Conservation (phyloP, 2,797 vertebrate genomes). For the Phrynocephalus forsythii region DNA sequence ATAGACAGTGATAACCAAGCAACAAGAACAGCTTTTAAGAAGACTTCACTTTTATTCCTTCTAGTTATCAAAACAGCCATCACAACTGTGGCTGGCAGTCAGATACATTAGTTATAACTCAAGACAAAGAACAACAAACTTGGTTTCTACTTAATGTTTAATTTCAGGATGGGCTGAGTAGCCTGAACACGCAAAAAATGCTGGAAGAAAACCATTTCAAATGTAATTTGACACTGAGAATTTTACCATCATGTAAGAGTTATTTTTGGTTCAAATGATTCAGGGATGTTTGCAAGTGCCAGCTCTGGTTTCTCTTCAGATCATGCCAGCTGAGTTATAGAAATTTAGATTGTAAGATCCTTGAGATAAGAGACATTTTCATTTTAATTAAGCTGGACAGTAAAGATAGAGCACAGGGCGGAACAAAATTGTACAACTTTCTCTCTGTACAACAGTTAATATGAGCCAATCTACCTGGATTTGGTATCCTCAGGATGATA, state of each 20-base stretch:
- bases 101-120: slow-evolving; percentile 44
- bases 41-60: slow-evolving; percentile 57
- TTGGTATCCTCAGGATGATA: background rate
- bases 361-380: background rate
- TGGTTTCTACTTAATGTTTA: slow-evolving; percentile 37
- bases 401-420: background rate
- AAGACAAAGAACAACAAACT: slow-evolving; percentile 47
- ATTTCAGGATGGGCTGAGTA: slow-evolving; percentile 38
- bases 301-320: too few relatives aligned
- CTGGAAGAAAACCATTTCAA: background rate
- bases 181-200: background rate
- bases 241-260: background rate
- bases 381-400: background rate
- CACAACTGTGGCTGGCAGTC: slow-evolving; percentile 40
- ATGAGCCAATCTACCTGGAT: background rate
- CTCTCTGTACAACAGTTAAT: background rate
- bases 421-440: background rate
- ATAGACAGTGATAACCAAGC: slow-evolving; percentile 53
- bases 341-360: slow-evolving; percentile 8
- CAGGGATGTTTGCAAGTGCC: background rate
- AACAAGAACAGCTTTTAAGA: slow-evolving; percentile 50
- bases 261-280: background rate
- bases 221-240: background rate
- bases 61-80: slow-evolving; percentile 53
- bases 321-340: too few relatives aligned